A percentile compares a stretch with the other conserved stretches of the same genome.
Conservation (phyloP, 2,888 invertebrate species). For the Ecliptopera silaceata region DNA sequence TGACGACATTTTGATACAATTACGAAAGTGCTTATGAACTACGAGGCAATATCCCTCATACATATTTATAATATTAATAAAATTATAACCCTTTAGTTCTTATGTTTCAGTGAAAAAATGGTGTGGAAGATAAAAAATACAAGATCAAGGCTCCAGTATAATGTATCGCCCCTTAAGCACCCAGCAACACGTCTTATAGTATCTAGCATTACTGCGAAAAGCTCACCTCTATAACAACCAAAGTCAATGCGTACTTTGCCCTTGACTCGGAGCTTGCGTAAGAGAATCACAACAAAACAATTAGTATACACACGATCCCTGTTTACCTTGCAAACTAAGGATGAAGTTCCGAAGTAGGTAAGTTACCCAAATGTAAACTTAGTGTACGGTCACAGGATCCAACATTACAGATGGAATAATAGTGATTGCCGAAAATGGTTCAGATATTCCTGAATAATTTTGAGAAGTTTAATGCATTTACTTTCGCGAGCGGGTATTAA, state of each 20-base stretch:
- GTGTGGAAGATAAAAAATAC: too few species aligned
- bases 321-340: conserved; percentile 23
- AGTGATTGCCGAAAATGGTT: not conserved
- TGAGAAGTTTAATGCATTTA: too few species aligned
- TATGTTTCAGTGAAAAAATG: too few species aligned
- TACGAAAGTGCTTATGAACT: too few species aligned
- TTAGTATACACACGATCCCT: conserved; percentile 15
- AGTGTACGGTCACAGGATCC: conserved; percentile 17
- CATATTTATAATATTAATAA: too few species aligned
- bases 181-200: not conserved
- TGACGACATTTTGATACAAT: too few species aligned
- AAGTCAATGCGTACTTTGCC: conserved; percentile 2
- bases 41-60: too few species aligned
- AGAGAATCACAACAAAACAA: conserved; percentile 19
- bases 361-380: conserved; percentile 24
- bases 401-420: not conserved
- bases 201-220: not conserved
- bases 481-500: too few species aligned
- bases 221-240: not conserved
- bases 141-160: too few species aligned
- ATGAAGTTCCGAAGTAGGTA: conserved; percentile 18
- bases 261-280: conserved; percentile 7
- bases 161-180: too few species aligned
- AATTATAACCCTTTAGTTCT: too few species aligned
- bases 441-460: not conserved